Base-by-base conservation (phyloP, 2,113 vertebrate genomes). In the Cranoglanis bouderius region DNA sequence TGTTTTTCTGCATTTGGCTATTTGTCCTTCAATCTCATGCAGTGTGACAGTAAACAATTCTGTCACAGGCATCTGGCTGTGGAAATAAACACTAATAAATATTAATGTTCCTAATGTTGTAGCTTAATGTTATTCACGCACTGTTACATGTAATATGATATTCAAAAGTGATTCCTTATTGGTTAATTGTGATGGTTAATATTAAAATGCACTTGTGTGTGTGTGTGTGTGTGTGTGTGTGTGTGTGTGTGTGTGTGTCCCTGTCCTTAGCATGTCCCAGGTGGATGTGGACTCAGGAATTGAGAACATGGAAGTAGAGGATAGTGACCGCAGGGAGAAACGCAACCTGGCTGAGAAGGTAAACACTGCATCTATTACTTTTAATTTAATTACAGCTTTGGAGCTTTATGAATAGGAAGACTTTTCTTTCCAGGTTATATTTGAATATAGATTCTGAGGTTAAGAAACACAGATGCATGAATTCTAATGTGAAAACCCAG, bases 231-330 rank as follows among this genome's bases (percentile, higher is more conserved):
- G n/a, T n/a, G n/a, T n/a, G n/a, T n/a, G 46, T 49, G 46, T 49
- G 46, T 46, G 46, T 46, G 8, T 43, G 43, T 46, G 46, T 46
- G 32, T 57, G 7, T 19, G 57, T 88, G 12, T 78, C 32, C 81
- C 1, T 90, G 63, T 89, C 46, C 92, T 7, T 93, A 99, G 98
- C 92, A 98, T 99, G 97, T 99, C 98, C 95, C 98, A 99, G 96
- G 98, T 99, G 93, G 98, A 99, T 93, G 98, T 99, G 94, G 98
- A 99, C 97, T 99, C 98, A 92, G 98, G 98, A 92, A 99, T 99
- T 88, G 98, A 99, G 94, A 99, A 99, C 91, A 99, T 99, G 98
- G 98, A 99, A 92, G 98, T 99, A 0, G 98, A 99, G 29, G 98
- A 99, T 93, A 97, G 93, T 3, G 98, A 99, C 92, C 97, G 98